Evolutionary conservation across 2,888 invertebrate species (phyloP), one percentile per base, ranked within the genome.

Genomic region (Nomada hirtipes): DNA sequence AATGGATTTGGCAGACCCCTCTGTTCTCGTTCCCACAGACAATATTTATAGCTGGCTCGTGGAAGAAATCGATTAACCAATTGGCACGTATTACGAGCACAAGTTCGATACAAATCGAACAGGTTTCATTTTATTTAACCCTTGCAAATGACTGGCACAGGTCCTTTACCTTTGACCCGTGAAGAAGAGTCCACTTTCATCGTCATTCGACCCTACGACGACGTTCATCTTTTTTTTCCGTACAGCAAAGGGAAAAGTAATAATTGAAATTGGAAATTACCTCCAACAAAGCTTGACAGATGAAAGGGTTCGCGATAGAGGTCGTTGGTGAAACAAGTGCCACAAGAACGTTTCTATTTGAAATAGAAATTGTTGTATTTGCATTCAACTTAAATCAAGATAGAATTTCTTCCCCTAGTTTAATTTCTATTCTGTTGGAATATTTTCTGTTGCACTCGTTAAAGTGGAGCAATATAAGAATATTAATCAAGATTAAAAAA

Each of bases 121-220:
- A 53, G 61, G 26, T 42, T 68, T n/a, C 59, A 71, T 75, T 79
- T 83, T 80, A 88, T 85, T 82, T 69, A 82, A 68, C 64, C 26
- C 11, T 61, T 61, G 44, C 55, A 60, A 82, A 81, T 78, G 76
- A 79, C 2, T 42, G 20, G 18, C 52, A 2, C 3, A 42, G 84
- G 82, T 88, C 79, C 4, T 86, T 85, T 26, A 88, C 82, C 88
- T 88, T 50, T 83, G 88, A 88, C 75, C 86, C 63, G 57, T 10
- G 55, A n/a, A 1, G 44, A 13, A 36, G 7, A 7, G 36, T 15
- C 50, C 42, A 0, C n/a, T 20, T 29, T 13, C 7, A 47, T 10
- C 15, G 13, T 15, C 15, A 15, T 9, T 55, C 20, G 1, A 26
- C 3, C 18, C 36, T 44, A 4, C 44, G 44, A 44, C 9, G 44